Evolutionary conservation across 1,140 invertebrate genomes (phyloP).

Genomic region (Scaptomyza graminum): DNA sequence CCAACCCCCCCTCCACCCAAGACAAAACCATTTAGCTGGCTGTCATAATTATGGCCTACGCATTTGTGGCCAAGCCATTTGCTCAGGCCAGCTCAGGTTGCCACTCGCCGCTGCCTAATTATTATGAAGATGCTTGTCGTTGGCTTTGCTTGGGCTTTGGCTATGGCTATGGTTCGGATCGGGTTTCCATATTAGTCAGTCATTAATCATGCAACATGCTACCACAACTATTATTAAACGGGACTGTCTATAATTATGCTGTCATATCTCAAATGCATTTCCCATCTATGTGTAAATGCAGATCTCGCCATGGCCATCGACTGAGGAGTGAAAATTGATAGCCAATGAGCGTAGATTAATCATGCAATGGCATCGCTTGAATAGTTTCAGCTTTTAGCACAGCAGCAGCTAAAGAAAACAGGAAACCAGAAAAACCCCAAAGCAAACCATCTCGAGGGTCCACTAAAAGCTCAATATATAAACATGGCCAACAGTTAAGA

Average conservation of each 20-base stretch:
- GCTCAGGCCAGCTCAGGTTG: conserved; percentile 52
- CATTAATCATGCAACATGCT: conserved; percentile 68
- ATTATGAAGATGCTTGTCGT: conserved; percentile 30
- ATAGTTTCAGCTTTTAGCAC: conserved; percentile 59
- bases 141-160: conserved; percentile 15
- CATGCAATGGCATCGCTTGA: conserved; percentile 65
- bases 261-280: conserved; percentile 63
- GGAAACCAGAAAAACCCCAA: conserved; percentile 16
- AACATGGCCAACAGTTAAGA: conserved; percentile 65
- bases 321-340: conserved; percentile 68
- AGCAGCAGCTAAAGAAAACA: conserved; percentile 10
- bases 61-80: conserved; percentile 1
- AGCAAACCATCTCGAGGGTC: conserved; percentile 55
- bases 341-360: conserved; percentile 70
- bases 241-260: conserved; percentile 59
- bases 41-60: conserved; percentile 69
- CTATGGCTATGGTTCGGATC: conserved; percentile 57
- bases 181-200: conserved; percentile 69
- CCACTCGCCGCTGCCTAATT: conserved; percentile 38
- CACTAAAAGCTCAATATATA: conserved; percentile 79
- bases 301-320: conserved; percentile 17
- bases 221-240: conserved; percentile 19
- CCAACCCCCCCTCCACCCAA: background rate
- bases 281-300: conserved; percentile 65
- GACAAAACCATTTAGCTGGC: conserved; percentile 38